These are phyloP conservation scores for Atherinosoma microstoma DNA, from an alignment of 2,797 vertebrate species.

Conservation along the genomic window DNA sequence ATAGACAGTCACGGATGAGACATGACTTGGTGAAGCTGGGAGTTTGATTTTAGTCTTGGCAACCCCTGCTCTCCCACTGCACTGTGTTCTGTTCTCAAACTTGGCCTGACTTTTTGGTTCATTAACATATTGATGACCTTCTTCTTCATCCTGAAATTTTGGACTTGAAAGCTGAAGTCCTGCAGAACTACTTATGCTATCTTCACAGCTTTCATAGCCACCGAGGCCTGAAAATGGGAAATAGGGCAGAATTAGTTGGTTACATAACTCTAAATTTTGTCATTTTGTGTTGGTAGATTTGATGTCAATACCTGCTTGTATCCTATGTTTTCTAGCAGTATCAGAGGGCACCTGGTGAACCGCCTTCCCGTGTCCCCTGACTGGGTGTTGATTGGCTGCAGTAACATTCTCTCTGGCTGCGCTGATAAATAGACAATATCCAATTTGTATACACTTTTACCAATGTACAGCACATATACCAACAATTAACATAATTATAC, in stretches of 20 bases:
- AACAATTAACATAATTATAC: slow-evolving; percentile 3
- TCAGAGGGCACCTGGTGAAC: slow-evolving; percentile 54
- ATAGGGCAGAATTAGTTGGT: not conserved
- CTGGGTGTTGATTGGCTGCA: slow-evolving; percentile 52
- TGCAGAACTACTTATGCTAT: slow-evolving; percentile 36
- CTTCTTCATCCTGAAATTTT: slow-evolving; percentile 54
- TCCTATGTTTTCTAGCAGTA: slow-evolving; percentile 43
- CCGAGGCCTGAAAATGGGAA: slow-evolving; percentile 48
- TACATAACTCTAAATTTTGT: not conserved
- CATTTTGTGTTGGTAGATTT: not conserved
- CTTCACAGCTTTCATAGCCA: slow-evolving; percentile 26
- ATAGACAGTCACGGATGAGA: slow-evolving; percentile 74
- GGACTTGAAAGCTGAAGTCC: slow-evolving; percentile 44
- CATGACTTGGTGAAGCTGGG: slow-evolving; percentile 73
- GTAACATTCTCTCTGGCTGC: slow-evolving; percentile 77
- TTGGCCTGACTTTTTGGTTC: slow-evolving; percentile 38
- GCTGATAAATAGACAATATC: slow-evolving; percentile 68
- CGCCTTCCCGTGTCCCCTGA: slow-evolving; percentile 53
- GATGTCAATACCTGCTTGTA: slow-evolving; percentile 55
- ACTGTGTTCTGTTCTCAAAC: slow-evolving; percentile 58
- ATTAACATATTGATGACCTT: slow-evolving; percentile 29
- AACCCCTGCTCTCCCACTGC: slow-evolving; percentile 49
- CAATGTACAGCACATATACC: not conserved
- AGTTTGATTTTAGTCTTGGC: slow-evolving; percentile 61
- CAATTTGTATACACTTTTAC: slow-evolving; percentile 9